phyloP scores from a whole-genome alignment of 2,797 vertebrate genomes.

The Cossypha caffra region DNA sequence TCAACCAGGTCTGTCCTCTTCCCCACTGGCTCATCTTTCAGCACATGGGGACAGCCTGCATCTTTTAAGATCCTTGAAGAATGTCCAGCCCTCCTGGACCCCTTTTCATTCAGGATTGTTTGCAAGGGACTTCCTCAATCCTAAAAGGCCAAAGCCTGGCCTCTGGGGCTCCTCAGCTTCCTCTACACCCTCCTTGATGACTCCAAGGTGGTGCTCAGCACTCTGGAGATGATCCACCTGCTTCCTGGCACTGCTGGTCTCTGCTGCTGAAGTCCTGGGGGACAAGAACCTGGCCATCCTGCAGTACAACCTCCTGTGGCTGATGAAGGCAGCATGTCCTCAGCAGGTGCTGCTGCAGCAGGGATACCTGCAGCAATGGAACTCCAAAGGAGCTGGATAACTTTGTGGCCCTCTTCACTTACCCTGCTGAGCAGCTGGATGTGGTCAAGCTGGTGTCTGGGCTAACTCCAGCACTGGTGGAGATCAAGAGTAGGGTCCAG shows the following conservation, averaged over 20 bases:
- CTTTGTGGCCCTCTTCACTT: constrained; percentile 82
- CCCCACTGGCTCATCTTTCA: background rate
- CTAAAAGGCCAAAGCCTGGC: background rate
- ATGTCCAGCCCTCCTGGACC: background rate
- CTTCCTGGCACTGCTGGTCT: constrained; percentile 81
- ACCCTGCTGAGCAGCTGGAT: constrained; percentile 85
- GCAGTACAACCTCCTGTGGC: constrained; percentile 80
- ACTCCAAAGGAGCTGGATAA: constrained; percentile 85
- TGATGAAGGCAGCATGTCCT: constrained; percentile 83
- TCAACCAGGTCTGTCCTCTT: background rate
- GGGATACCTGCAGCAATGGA: constrained; percentile 83
- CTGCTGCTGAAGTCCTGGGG: constrained; percentile 82
- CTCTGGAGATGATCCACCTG: constrained; percentile 84
- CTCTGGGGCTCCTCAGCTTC: constrained; percentile 81
- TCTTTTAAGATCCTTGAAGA: background rate
- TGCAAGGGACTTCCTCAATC: background rate
- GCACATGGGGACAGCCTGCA: background rate
- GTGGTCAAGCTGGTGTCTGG: constrained; percentile 81
- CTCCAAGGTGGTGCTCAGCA: constrained; percentile 85
- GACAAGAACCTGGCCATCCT: constrained; percentile 83
- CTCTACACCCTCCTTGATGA: constrained; percentile 83
- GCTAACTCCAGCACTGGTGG: constrained; percentile 85
- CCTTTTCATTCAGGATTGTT: background rate
- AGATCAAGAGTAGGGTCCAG: constrained; percentile 85
- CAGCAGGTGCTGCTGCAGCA: constrained; percentile 78